Conservation (phyloP, 1,140 invertebrate genomes). For the Sinella curviseta region DNA sequence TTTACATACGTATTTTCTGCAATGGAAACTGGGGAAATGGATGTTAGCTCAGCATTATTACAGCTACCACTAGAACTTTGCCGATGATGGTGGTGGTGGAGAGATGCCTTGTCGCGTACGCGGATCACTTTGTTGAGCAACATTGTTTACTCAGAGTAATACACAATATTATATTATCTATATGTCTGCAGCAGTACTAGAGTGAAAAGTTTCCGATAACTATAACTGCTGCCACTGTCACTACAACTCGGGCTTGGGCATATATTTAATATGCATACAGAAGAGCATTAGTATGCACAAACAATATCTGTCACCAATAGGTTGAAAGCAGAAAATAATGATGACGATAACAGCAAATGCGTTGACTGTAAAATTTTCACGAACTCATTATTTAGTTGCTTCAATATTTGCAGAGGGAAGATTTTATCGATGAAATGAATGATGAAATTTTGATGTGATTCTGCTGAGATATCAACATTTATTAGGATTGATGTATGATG, state of each 20-base stretch:
- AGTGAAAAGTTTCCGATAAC: background rate
- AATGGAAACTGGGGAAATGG: background rate
- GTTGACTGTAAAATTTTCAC: too few species aligned
- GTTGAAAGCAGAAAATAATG: too few species aligned
- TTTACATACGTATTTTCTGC: constrained; percentile 21
- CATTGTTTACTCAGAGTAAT: constrained; percentile 6
- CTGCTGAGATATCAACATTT: too few species aligned
- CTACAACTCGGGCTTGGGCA: too few species aligned
- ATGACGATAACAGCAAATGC: too few species aligned
- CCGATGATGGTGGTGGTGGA: background rate
- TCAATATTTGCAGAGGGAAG: too few species aligned
- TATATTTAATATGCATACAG: too few species aligned
- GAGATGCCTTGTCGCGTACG: background rate
- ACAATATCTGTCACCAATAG: too few species aligned
- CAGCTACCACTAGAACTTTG: background rate
- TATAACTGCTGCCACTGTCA: too few species aligned
- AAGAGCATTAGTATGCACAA: too few species aligned
- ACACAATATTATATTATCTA: background rate
- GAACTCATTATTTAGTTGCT: too few species aligned
- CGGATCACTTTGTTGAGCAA: constrained; percentile 18
- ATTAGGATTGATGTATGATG: constrained; percentile 8
- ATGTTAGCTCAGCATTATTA: background rate
- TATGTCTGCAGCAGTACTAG: background rate
- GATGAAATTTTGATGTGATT: background rate
- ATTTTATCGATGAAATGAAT: too few species aligned